Conservation (phyloP, 2,888 invertebrate species). For the Anarsia innoxiella region DNA sequence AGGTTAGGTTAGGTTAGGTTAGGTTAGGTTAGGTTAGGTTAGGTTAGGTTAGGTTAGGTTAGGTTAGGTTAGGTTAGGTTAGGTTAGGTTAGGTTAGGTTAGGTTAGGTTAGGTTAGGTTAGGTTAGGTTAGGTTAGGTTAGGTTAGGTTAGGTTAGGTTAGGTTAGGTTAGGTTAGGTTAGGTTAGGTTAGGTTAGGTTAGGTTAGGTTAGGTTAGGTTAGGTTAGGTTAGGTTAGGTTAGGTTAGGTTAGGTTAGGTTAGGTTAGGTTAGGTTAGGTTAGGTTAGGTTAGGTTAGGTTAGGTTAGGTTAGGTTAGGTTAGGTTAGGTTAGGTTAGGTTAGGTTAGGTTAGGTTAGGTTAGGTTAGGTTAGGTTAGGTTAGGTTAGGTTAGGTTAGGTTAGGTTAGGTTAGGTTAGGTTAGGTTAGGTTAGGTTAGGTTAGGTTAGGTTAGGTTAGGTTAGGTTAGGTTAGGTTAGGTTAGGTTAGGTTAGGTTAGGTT, state of each 20-base stretch:
- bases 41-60: conserved; percentile 14
- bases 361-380: conserved; percentile 18
- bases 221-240: conserved; percentile 16
- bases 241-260: conserved; percentile 16
- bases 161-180: conserved; percentile 25
- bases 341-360: conserved; percentile 16
- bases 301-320: conserved; percentile 19
- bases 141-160: conserved; percentile 23
- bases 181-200: conserved; percentile 27
- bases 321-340: conserved; percentile 16
- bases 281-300: conserved; percentile 19
- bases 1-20: conserved; percentile 20
- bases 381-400: conserved; percentile 19
- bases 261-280: conserved; percentile 17
- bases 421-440: conserved; percentile 24
- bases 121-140: conserved; percentile 18
- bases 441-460: conserved; percentile 27
- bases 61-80: conserved; percentile 19
- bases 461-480: too few species aligned
- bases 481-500: too few species aligned
- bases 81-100: conserved; percentile 16
- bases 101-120: conserved; percentile 20
- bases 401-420: conserved; percentile 22
- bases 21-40: conserved; percentile 13
- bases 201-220: conserved; percentile 21